phyloP scores from a whole-genome alignment of 1,140 invertebrate species.

The Cylas formicarius region DNA sequence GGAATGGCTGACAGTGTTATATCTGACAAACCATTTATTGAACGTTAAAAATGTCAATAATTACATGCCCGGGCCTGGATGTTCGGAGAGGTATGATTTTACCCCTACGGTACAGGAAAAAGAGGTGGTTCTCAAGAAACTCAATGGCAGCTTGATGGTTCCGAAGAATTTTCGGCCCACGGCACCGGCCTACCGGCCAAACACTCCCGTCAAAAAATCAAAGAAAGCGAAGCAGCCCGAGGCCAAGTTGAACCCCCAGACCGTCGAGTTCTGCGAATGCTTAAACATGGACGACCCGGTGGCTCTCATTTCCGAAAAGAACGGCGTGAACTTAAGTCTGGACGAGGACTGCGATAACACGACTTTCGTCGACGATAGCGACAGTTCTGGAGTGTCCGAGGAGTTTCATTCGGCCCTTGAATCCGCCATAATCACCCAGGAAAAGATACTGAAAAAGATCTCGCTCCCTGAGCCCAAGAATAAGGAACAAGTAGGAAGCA shows the following conservation, averaged over 20 bases:
- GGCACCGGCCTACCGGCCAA: constrained; percentile 54
- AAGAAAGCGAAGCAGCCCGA: constrained; percentile 38
- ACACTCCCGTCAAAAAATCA: constrained; percentile 35
- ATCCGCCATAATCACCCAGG: background rate
- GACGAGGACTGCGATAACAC: constrained; percentile 17
- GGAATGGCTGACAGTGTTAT: constrained; percentile 90
- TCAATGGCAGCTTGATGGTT: constrained; percentile 59
- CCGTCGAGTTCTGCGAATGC: constrained; percentile 69
- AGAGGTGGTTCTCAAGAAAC: constrained; percentile 53
- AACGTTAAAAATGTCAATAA: constrained; percentile 59
- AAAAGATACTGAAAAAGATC: constrained; percentile 9
- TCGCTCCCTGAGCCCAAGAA: constrained; percentile 8
- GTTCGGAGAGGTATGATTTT: constrained; percentile 65
- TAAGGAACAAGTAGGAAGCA: background rate
- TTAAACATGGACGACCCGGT: constrained; percentile 73
- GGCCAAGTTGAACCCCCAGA: constrained; percentile 72
- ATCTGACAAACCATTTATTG: constrained; percentile 81
- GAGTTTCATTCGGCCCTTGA: constrained; percentile 10
- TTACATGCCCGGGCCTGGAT: constrained; percentile 73
- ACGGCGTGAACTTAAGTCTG: constrained; percentile 20
- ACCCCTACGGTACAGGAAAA: constrained; percentile 71
- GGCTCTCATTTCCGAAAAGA: constrained; percentile 41
- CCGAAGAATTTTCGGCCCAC: constrained; percentile 74
- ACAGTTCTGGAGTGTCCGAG: constrained; percentile 7
- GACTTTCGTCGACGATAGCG: constrained; percentile 21